Evolutionary conservation across 2,888 invertebrate species (phyloP), one percentile per base, ranked within the genome.

Genomic region (Sicus ferrugineus): DNA sequence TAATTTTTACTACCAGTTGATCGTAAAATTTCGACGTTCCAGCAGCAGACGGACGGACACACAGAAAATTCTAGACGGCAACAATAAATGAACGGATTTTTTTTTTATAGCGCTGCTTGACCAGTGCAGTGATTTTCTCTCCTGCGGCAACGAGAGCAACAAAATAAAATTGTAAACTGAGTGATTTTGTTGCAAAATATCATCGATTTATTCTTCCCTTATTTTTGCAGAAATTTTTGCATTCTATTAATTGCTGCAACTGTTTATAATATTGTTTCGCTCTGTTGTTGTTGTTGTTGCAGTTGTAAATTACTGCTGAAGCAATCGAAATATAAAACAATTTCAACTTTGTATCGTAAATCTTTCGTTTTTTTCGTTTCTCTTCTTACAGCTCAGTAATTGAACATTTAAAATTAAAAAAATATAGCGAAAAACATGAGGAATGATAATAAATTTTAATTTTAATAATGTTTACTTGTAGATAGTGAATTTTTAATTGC

Each of bases 401-500:
- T 46, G 38, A 34, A 34, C 38, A 11, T 34, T 9, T 6, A 11
- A 34, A 34, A 5, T 6, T 34, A 11, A 5, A 34, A 34, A 34
- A 34, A 34, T 9, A 9, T 34, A 34, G 11, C n/a, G 46, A 46
- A 46, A 46, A n/a, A 19, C 3, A 46, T 19, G 46, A 46, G 19
- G n/a, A 38, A n/a, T 19, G 9, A 34, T 19, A 34, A 59, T 34
- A 2, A 61, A 3, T 3, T 61, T 21, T 38, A 61, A 42, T 61
- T 48, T 63, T 26, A 46, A 63, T 63, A 68, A 61, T 38, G 61
- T 48, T 61, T 62, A 1, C 9, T 42, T 38, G 19, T 28, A 1
- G 42, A n/a, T 56, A 67, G 56, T n/a, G 28, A 16, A 42, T 65
- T 68, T 69, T 59, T 69, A 65, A 69, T 69, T 64, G 50, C 69